phyloP scores from a whole-genome alignment of 2,888 invertebrate genomes.

The Spicauda simplicius region DNA sequence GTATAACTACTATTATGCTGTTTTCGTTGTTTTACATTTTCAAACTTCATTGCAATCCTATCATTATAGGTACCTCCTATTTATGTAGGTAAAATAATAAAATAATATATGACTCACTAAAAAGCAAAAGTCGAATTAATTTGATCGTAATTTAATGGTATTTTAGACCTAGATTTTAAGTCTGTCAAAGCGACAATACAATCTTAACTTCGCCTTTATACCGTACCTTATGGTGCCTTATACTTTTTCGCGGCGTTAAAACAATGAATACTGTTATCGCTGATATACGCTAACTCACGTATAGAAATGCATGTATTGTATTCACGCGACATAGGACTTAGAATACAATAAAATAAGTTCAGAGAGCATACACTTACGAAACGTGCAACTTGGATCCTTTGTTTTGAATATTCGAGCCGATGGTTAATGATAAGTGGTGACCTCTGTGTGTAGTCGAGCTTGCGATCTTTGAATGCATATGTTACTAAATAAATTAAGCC shows the following conservation, averaged over 20 bases:
- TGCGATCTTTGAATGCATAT: constrained; percentile 30
- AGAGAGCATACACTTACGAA: constrained; percentile 34
- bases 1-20: too few relatives aligned
- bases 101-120: too few relatives aligned
- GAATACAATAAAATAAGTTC: constrained; percentile 37
- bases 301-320: constrained; percentile 13
- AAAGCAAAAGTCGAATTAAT: too few relatives aligned
- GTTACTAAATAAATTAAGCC: constrained; percentile 7
- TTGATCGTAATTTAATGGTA: too few relatives aligned
- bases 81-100: too few relatives aligned
- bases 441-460: constrained; percentile 28
- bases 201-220: background rate
- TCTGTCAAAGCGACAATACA: background rate
- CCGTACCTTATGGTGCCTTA: too few relatives aligned
- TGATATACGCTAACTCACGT: constrained; percentile 33
- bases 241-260: constrained; percentile 12
- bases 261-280: constrained; percentile 29
- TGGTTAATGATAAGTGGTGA: constrained; percentile 30
- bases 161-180: too few relatives aligned
- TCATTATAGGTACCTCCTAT: too few relatives aligned
- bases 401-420: constrained; percentile 37
- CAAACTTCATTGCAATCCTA: too few relatives aligned
- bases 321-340: constrained; percentile 29
- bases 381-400: constrained; percentile 34
- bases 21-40: too few relatives aligned